Evolutionary conservation across 2,113 vertebrate genomes (phyloP).

Genomic region (Thermophis baileyi): DNA sequence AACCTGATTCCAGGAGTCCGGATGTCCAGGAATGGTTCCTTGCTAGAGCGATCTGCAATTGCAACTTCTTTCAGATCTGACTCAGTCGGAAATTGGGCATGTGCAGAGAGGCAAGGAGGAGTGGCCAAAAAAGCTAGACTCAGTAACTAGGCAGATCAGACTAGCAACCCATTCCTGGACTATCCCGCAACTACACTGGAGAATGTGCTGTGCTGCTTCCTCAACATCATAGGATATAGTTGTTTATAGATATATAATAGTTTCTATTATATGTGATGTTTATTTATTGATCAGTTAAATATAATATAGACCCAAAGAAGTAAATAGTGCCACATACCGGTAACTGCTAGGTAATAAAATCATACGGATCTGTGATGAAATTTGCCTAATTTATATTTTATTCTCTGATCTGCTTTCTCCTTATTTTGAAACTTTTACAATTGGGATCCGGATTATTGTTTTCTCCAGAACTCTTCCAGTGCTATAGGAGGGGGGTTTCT

Average conservation of each 20-base stretch:
- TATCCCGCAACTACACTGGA: too few relatives aligned
- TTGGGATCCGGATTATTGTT: neutral
- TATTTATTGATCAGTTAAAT: neutral
- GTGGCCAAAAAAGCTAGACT: too few relatives aligned
- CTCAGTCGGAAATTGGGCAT: too few relatives aligned
- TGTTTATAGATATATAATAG: neutral
- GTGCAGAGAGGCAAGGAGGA: too few relatives aligned
- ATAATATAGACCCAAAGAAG: neutral
- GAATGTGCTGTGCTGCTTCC: neutral
- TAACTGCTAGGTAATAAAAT: neutral
- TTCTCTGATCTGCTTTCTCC: neutral
- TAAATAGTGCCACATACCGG: neutral
- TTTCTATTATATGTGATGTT: neutral
- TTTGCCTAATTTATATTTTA: neutral
- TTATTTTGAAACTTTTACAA: neutral
- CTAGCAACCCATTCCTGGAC: too few relatives aligned
- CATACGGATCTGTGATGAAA: neutral
- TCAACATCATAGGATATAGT: neutral
- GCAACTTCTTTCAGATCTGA: too few relatives aligned
- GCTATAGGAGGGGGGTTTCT: neutral
- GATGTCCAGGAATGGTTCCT: too few relatives aligned
- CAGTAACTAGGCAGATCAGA: too few relatives aligned
- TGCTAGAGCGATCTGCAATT: too few relatives aligned
- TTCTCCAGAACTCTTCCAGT: neutral
- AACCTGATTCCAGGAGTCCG: too few relatives aligned